Base-by-base conservation (phyloP, 64 coral and sea anemone species). In the Trachythela sp. region DNA sequence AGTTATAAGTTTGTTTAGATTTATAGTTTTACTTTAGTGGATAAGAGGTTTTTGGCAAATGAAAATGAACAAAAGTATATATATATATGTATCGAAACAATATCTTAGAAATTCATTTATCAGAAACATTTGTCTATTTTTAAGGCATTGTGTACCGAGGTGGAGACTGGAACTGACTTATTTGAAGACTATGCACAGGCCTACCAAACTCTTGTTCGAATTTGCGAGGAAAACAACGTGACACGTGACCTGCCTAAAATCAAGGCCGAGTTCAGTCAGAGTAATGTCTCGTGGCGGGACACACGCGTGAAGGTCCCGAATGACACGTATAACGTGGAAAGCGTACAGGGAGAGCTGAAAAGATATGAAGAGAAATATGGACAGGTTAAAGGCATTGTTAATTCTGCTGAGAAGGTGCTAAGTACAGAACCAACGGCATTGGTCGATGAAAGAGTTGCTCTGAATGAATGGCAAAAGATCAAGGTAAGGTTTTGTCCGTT, bases 261-360 rank as follows among this genome's bases (percentile, higher is more conserved):
- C 75, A 80, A 80, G 37, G 34, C 75, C 9, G 75, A 80, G 33
- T 80, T 80, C 20, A 80, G 10, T 15, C 75, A 80, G 20, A 35
- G 35, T 29, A 80, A 80, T 30, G 34, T 29, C 75, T 37, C 75
- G 75, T 80, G 75, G 75, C 75, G 75, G 75, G 75, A 80, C 27
- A 80, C 75, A 37, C 75, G 75, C 75, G 75, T 80, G 75, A 80
- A 80, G 75, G 75, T 80, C 75, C 75, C 75, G 75, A 80, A 80
- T 22, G 75, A 80, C 75, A 36, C 33, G 1, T 80, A 39, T 13
- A 80, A 80, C 30, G 33, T 80, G 31, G 75, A 80, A 38, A 80
- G 20, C 34, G 75, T 80, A 0, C 75, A 80, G 20, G 37, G 30
- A 35, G 75, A 80, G 75, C 30, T 80, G 34, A 39, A 30, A 39